Conservation (phyloP, 1,140 invertebrate species). For the Acarapis woodi region DNA sequence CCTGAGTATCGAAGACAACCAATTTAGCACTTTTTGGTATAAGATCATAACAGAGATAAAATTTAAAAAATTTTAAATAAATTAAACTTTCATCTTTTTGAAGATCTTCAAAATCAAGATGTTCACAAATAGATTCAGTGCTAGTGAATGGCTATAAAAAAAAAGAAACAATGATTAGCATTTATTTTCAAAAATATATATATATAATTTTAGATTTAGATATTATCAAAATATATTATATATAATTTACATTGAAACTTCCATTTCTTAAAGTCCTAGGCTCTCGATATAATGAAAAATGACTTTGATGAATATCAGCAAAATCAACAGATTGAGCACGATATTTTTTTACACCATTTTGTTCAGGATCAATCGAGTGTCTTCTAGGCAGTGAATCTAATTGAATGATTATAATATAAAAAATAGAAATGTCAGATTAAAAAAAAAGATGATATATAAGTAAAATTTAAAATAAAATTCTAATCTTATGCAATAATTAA, state of each 20-base stretch:
- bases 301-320: background rate
- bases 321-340: background rate
- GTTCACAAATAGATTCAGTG: conserved; percentile 3
- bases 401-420: no score
- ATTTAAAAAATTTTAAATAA: conserved; percentile 90
- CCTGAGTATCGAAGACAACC: conserved; percentile 95
- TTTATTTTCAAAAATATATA: no score
- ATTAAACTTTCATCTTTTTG: conserved; percentile 70
- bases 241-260: no score
- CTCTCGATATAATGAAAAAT: background rate
- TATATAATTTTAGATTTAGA: no score
- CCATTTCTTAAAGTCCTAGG: background rate
- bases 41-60: conserved; percentile 59
- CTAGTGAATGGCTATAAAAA: background rate
- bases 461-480: no score
- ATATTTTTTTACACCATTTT: no score
- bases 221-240: no score
- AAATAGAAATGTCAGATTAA: no score
- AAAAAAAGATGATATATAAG: no score
- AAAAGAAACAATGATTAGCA: no score
- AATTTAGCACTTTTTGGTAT: conserved; percentile 96
- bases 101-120: conserved; percentile 3
- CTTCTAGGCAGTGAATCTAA: background rate
- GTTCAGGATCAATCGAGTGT: conserved; percentile 1
- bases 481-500: no score